Percentiles rank a stretch among this genome's conserved stretches.
Conservation (phyloP, 2,888 invertebrate genomes). For the Drosophila longiperda region DNA sequence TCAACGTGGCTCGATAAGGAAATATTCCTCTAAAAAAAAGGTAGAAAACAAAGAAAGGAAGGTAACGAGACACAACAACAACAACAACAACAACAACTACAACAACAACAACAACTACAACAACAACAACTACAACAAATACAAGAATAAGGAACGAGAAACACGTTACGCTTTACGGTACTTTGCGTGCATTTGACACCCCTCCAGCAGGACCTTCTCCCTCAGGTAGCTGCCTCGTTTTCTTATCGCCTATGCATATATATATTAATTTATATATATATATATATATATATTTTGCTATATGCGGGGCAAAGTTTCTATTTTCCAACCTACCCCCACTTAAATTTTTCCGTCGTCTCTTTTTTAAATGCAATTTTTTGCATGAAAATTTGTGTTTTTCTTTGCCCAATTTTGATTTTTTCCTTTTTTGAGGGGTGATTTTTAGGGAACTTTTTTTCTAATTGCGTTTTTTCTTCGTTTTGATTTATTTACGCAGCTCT, state of each 20-base stretch:
- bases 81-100: not conserved
- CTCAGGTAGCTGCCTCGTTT: slow-evolving; percentile 62
- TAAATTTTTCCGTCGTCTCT: slow-evolving; percentile 55
- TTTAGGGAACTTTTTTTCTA: slow-evolving; percentile 53
- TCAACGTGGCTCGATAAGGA: slow-evolving; percentile 57
- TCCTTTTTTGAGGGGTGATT: slow-evolving; percentile 49
- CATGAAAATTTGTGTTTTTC: slow-evolving; percentile 63
- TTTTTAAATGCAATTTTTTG: slow-evolving; percentile 78
- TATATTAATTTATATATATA: slow-evolving; percentile 1
- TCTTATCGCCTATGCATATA: slow-evolving; percentile 62
- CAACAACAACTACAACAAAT: not conserved
- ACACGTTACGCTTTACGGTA: slow-evolving; percentile 69
- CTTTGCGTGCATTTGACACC: slow-evolving; percentile 76
- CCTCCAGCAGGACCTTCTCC: slow-evolving; percentile 25
- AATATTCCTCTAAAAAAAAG: slow-evolving; percentile 56
- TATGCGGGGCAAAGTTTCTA: slow-evolving; percentile 40
- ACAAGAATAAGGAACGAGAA: slow-evolving; percentile 12
- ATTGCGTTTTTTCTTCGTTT: slow-evolving; percentile 51
- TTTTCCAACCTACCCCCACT: slow-evolving; percentile 47
- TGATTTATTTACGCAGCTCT: slow-evolving; percentile 57
- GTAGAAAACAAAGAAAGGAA: slow-evolving; percentile 63
- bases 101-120: not conserved
- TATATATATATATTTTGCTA: not conserved
- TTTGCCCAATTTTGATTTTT: slow-evolving; percentile 15
- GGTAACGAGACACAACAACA: slow-evolving; percentile 34